phyloP scores from a whole-genome alignment of 1,140 invertebrate genomes.

The Drosophila ananassae region DNA sequence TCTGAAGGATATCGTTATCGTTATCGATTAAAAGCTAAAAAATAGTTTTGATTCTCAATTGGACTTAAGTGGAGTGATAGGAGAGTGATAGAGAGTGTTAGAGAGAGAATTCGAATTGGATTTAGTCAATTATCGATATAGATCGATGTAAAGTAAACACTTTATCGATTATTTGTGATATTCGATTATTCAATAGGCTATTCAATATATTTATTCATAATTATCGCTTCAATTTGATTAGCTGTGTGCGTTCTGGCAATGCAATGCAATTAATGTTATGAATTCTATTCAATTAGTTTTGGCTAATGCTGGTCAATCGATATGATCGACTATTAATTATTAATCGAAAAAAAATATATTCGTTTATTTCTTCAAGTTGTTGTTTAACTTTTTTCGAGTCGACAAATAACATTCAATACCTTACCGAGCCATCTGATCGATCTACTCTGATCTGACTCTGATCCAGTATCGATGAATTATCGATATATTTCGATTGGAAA shows the following conservation, averaged over 20 bases:
- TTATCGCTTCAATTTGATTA: constrained; percentile 27
- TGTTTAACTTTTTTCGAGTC: constrained; percentile 11
- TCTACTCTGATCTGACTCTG: neutral
- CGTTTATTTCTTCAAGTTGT: neutral
- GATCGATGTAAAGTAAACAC: constrained; percentile 45
- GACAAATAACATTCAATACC: constrained; percentile 7
- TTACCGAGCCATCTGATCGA: constrained; percentile 1
- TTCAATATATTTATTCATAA: constrained; percentile 14
- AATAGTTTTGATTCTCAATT: constrained; percentile 28
- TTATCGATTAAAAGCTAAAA: constrained; percentile 32
- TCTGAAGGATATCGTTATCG: constrained; percentile 22
- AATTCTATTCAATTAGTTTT: constrained; percentile 16
- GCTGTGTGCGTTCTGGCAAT: constrained; percentile 33
- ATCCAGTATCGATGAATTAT: neutral
- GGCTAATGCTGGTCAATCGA: constrained; percentile 27
- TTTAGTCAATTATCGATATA: constrained; percentile 8
- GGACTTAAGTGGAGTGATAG: constrained; percentile 19
- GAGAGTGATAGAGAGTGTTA: neutral
- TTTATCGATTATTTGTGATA: constrained; percentile 22
- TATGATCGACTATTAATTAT: constrained; percentile 13
- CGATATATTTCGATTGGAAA: constrained; percentile 6
- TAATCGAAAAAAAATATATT: constrained; percentile 17
- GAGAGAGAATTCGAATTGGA: constrained; percentile 20
- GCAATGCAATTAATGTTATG: constrained; percentile 5
- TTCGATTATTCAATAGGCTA: constrained; percentile 29